Conservation (phyloP, 2,113 vertebrate genomes). For the Orcinus orca region DNA sequence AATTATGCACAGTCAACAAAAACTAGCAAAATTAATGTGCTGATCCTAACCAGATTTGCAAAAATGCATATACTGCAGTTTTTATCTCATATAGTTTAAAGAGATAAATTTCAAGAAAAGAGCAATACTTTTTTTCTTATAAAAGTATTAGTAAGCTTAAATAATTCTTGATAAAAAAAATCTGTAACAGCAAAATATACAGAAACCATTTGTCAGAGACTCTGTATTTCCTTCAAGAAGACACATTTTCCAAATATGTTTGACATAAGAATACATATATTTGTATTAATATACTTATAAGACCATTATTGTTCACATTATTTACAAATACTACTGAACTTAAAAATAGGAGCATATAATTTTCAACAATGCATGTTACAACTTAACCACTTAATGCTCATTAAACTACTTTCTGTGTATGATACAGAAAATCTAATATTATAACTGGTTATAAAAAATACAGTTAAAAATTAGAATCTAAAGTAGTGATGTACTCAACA, state of each 20-base stretch:
- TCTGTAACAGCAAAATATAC: conserved; percentile 66
- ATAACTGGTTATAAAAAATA: not conserved
- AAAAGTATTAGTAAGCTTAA: conserved; percentile 77
- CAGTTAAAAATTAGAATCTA: not conserved
- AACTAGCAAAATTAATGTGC: conserved; percentile 82
- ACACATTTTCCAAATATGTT: not conserved
- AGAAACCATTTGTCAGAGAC: conserved; percentile 2
- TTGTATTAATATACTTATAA: not conserved
- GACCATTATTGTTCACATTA: not conserved
- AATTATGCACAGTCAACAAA: conserved; percentile 77
- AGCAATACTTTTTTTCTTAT: conserved; percentile 68
- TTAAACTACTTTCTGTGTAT: not conserved
- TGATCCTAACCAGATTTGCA: conserved; percentile 81
- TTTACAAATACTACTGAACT: not conserved
- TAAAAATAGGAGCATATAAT: not conserved
- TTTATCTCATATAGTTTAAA: conserved; percentile 77
- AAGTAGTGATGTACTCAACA: not conserved
- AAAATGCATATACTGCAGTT: conserved; percentile 82
- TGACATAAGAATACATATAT: not conserved
- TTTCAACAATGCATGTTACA: not conserved
- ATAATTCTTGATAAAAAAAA: conserved; percentile 76
- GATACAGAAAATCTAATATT: not conserved
- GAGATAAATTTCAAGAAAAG: conserved; percentile 80
- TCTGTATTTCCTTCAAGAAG: not conserved
- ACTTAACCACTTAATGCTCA: not conserved